phyloP scores from a whole-genome alignment of 2,113 vertebrate genomes.

The Cavia aperea region DNA sequence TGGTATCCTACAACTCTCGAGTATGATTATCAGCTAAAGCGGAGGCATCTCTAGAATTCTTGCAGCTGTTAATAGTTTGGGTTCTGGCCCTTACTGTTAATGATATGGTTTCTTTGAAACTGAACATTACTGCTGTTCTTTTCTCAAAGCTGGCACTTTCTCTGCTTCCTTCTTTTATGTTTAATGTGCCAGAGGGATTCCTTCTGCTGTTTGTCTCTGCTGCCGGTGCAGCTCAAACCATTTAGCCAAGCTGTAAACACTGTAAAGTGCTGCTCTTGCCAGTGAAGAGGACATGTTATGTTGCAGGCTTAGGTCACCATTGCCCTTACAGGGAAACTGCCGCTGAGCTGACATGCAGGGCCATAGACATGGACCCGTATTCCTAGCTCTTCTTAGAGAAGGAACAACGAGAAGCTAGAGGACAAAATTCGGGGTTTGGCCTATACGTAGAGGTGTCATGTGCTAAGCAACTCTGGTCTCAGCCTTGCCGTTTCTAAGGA shows the following conservation, averaged over 20 bases:
- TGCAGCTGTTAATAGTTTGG: background rate
- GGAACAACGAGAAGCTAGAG: background rate
- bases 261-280: background rate
- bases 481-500: conserved; percentile 20
- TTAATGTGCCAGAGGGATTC: background rate
- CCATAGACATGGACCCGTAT: background rate
- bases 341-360: background rate
- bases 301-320: background rate
- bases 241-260: background rate
- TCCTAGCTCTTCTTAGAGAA: background rate
- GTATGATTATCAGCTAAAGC: background rate
- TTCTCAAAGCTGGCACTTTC: background rate
- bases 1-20: background rate
- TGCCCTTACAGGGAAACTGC: background rate
- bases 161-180: background rate
- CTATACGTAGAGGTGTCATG: background rate
- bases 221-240: background rate
- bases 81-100: conserved; percentile 1
- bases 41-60: background rate
- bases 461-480: background rate
- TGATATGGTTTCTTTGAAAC: background rate
- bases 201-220: background rate
- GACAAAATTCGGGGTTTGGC: background rate
- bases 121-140: background rate
- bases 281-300: background rate